A percentile compares a stretch with the other conserved stretches of the same genome.
phyloP scores from a whole-genome alignment of 35 echinoderm and acorn worm genomes.

The Heliocidaris tuberculata region DNA sequence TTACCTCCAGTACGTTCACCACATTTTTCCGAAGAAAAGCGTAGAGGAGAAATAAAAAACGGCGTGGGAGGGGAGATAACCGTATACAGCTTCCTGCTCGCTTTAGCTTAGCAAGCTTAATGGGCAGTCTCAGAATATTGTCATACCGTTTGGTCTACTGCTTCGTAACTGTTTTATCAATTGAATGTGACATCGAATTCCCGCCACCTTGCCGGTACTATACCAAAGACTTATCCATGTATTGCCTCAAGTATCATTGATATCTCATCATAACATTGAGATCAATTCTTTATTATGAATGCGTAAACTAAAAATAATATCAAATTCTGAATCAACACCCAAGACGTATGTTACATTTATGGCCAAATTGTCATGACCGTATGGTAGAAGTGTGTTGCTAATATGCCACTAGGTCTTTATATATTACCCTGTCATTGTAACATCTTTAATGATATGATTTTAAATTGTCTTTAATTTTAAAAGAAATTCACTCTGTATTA shows the following conservation, averaged over 20 bases:
- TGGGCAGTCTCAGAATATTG: not conserved
- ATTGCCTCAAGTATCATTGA: not conserved
- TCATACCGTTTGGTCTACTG: not conserved
- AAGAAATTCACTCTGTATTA: too few species aligned
- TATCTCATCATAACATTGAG: not conserved
- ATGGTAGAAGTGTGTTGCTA: too few species aligned
- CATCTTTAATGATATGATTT: too few species aligned
- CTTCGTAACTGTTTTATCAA: not conserved
- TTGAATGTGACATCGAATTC: conserved; percentile 4
- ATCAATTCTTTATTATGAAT: too few species aligned
- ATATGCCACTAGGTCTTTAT: too few species aligned
- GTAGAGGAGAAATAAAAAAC: not conserved
- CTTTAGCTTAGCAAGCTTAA: not conserved
- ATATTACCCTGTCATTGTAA: too few species aligned
- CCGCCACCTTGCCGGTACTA: not conserved
- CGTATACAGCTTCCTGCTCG: not conserved
- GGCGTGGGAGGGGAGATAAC: not conserved
- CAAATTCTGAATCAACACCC: too few species aligned
- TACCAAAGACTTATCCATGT: not conserved
- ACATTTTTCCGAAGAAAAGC: not conserved
- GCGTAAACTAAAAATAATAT: too few species aligned
- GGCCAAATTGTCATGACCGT: too few species aligned
- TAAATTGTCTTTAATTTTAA: too few species aligned
- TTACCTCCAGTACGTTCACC: not conserved
- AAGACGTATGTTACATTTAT: too few species aligned